Conservation (phyloP, 2,797 vertebrate genomes). For the Ambastaia sidthimunki region DNA sequence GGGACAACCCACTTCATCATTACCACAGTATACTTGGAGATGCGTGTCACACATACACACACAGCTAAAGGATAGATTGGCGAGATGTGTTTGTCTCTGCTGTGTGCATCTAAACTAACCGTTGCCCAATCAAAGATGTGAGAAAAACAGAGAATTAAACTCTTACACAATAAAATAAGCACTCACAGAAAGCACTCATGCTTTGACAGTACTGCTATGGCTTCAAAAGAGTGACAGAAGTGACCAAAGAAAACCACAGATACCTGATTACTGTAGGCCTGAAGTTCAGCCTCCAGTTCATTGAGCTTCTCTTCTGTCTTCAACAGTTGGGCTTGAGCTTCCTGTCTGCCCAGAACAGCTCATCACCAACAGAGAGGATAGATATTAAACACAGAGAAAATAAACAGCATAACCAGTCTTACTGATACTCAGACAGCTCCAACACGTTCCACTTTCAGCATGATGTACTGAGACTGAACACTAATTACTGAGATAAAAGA, state of each 20-base stretch:
- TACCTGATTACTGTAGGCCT: constrained; percentile 90
- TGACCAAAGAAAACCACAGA: constrained; percentile 45
- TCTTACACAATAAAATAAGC: too few relatives aligned
- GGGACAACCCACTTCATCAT: background rate
- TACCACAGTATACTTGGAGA: background rate
- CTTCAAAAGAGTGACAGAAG: constrained; percentile 57
- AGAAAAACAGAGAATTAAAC: background rate
- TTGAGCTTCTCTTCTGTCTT: constrained; percentile 88
- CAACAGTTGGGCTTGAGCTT: constrained; percentile 86
- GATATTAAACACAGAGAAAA: background rate
- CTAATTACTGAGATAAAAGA: background rate
- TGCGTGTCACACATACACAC: background rate
- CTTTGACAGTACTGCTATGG: background rate
- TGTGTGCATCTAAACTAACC: constrained; percentile 18
- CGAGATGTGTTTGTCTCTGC: background rate
- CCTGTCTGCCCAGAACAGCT: constrained; percentile 81
- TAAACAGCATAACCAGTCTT: background rate
- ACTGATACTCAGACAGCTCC: background rate
- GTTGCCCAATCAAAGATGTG: background rate
- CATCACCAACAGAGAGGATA: background rate
- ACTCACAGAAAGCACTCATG: background rate
- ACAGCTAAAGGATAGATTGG: background rate
- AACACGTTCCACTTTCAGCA: background rate
- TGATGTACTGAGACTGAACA: background rate
- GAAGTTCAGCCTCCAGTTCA: constrained; percentile 87